Evolutionary conservation across 2,797 vertebrate species (phyloP), one percentile per base, ranked within the genome.

Genomic region (Labroides dimidiatus): DNA sequence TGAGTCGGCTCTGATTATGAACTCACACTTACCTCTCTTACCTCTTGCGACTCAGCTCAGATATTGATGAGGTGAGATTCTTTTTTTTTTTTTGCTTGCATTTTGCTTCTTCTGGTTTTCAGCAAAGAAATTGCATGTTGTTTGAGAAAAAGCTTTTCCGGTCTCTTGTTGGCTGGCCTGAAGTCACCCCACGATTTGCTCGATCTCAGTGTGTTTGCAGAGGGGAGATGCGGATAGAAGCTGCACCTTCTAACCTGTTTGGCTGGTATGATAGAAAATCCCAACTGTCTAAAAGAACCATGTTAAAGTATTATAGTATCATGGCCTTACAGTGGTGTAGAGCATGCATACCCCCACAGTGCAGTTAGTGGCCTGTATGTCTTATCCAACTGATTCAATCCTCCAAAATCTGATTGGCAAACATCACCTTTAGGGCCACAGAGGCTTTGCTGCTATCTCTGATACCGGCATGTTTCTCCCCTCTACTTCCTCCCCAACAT

Each of bases 1-100:
- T 78, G 78, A 84, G 57, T 65, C 74, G 81, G 77, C 91, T 87
- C 84, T 78, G 72, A 84, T 89, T 83, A 79, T 81, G 72, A 85
- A 86, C 69, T 85, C 80, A 72, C 39, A 43, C 77, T 84, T 76
- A 84, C 79, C 85, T 86, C 75, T 55, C 24, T 65, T 65, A 69
- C 65, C 75, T 86, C 71, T 59, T 66, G 69, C 76, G 72, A 85
- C 82, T 84, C 81, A 68, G 77, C 69, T 86, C 45, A 83, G 77
- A 66, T 80, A 80, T 84, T 80, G 81, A 59, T 74, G 85, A 77
- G 76, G 72, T 74, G 83, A 72, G 71, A 70, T 55, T 77, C 55
- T 24, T 24, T 49, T 24, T 49, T 13, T 51, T 30, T 51, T 17
- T 51, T 51, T 48, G 45, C 47, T 23, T 48, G 49, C 58, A 57